A percentile compares a stretch with the other conserved stretches of the same genome.
Conservation (phyloP, 2,888 invertebrate genomes). For the Xanthia icteritia region DNA sequence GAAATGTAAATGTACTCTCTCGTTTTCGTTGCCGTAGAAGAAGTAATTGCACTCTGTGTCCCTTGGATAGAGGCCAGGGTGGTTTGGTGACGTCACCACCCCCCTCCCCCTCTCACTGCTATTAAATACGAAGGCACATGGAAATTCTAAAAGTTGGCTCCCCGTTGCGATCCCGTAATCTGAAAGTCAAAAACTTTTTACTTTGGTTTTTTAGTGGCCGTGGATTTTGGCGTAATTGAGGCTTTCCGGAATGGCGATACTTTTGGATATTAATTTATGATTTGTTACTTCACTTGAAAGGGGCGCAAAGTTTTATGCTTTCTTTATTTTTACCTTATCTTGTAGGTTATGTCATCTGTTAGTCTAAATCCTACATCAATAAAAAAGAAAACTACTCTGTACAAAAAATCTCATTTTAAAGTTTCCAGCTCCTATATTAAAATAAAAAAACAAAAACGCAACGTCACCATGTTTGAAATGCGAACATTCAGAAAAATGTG, state of each 20-base stretch:
- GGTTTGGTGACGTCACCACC: slow-evolving; percentile 96
- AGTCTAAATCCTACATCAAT: not conserved
- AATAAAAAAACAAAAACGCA: slow-evolving; percentile 24
- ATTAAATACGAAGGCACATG: slow-evolving; percentile 97
- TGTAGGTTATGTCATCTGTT: not conserved
- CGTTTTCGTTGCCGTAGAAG: slow-evolving; percentile 94
- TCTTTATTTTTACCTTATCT: not conserved
- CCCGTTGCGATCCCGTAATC: slow-evolving; percentile 97
- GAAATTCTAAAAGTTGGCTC: slow-evolving; percentile 93
- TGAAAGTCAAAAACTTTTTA: slow-evolving; percentile 82
- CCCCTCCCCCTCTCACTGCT: slow-evolving; percentile 94
- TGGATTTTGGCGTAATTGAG: slow-evolving; percentile 46
- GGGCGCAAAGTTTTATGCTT: not conserved
- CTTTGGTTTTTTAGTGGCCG: slow-evolving; percentile 56
- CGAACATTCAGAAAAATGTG: slow-evolving; percentile 58
- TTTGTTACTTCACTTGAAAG: slow-evolving; percentile 25
- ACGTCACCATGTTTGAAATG: slow-evolving; percentile 48
- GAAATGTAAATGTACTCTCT: slow-evolving; percentile 95
- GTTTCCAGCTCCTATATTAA: not conserved
- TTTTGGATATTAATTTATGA: slow-evolving; percentile 47
- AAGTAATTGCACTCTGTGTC: slow-evolving; percentile 98
- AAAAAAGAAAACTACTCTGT: not conserved
- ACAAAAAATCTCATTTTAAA: not conserved
- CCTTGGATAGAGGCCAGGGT: slow-evolving; percentile 96
- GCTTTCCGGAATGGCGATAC: slow-evolving; percentile 45